Percentiles rank a stretch among this genome's conserved stretches.
phyloP scores from a whole-genome alignment of 2,797 vertebrate genomes.

The Hydrolagus colliei region DNA sequence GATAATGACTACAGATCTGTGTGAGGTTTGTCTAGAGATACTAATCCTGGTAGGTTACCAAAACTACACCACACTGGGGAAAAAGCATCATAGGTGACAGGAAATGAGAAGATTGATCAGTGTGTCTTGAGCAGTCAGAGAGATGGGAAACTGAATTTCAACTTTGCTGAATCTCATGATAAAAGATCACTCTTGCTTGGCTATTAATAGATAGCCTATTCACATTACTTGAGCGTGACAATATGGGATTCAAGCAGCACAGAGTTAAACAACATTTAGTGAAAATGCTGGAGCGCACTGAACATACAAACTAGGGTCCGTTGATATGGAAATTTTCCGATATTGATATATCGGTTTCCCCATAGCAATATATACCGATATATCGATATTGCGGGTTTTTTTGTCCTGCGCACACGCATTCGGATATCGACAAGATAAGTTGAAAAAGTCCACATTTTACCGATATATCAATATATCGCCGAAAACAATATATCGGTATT shows the following conservation, averaged over 20 bases:
- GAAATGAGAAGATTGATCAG: not conserved
- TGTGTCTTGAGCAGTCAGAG: not conserved
- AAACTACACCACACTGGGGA: conserved; percentile 36
- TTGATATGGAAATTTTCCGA: no score
- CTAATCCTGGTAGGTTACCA: conserved; percentile 38
- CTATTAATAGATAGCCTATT: not conserved
- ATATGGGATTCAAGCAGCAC: not conserved
- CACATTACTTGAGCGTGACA: not conserved
- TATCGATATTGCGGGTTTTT: no score
- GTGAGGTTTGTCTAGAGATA: conserved; percentile 37
- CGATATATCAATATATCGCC: no score
- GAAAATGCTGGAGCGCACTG: not conserved
- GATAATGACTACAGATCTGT: conserved; percentile 43
- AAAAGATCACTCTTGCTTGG: not conserved
- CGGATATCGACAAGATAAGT: no score
- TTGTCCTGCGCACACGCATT: no score
- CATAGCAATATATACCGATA: no score
- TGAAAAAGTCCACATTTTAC: no score
- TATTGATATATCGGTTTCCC: no score
- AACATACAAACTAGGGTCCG: not conserved
- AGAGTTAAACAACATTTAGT: not conserved
- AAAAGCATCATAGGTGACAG: not conserved
- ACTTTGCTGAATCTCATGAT: conserved; percentile 9
- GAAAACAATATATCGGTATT: no score
- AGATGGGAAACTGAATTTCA: not conserved